Evolutionary conservation across 2,888 invertebrate genomes (phyloP).

Genomic region (Eremobia ochroleuca): DNA sequence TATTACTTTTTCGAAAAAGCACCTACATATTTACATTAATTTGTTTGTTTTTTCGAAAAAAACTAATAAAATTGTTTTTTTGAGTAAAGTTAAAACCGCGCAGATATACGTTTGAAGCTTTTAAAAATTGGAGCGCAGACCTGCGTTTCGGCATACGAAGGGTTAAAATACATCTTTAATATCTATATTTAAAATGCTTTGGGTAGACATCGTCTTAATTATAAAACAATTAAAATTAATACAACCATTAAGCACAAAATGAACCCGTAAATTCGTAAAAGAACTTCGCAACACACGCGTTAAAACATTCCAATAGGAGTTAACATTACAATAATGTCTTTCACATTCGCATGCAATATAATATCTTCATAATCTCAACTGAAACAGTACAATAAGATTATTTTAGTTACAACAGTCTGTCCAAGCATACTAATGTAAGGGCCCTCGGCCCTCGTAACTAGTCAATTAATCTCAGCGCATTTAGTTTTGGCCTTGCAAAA

Average conservation of each 20-base stretch:
- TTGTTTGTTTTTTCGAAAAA: too few species aligned
- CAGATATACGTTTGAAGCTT: too few species aligned
- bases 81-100: too few species aligned
- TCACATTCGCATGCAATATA: constrained; percentile 60
- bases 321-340: constrained; percentile 62
- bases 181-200: constrained; percentile 62
- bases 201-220: constrained; percentile 47
- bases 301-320: constrained; percentile 65
- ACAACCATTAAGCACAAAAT: constrained; percentile 68
- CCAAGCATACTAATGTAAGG: constrained; percentile 51
- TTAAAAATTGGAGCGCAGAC: too few species aligned
- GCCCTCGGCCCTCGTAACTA: constrained; percentile 47
- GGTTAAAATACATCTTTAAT: constrained; percentile 49
- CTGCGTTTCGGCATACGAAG: too few species aligned
- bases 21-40: too few species aligned
- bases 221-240: constrained; percentile 62
- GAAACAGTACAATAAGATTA: constrained; percentile 44
- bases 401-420: constrained; percentile 52
- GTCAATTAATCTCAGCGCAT: constrained; percentile 10
- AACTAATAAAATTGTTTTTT: too few species aligned
- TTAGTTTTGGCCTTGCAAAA: constrained; percentile 24
- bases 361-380: constrained; percentile 61
- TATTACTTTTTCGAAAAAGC: too few species aligned
- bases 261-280: constrained; percentile 61
- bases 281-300: constrained; percentile 58